Conservation (phyloP, 1,140 invertebrate genomes). For the Sinella curviseta region DNA sequence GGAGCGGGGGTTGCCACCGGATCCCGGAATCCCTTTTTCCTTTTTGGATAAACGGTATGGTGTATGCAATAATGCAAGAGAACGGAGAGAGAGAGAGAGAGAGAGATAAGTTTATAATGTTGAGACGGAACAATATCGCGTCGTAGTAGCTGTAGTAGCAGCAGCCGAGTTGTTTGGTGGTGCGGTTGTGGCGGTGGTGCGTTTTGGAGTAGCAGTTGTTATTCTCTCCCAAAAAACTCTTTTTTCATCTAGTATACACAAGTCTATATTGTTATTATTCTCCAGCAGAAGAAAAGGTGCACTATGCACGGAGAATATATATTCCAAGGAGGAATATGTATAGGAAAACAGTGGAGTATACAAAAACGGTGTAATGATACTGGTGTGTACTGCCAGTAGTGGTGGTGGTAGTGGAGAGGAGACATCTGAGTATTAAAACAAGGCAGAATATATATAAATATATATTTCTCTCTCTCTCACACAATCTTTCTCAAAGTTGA, state of each 20-base stretch:
- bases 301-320: not conserved
- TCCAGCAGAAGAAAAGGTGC: not conserved
- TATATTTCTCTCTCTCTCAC: constrained; percentile 2
- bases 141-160: not conserved
- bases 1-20: not conserved
- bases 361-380: not conserved
- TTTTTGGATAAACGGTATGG: constrained; percentile 19
- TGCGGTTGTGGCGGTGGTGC: not conserved
- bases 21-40: not conserved
- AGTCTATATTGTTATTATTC: not conserved
- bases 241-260: not conserved
- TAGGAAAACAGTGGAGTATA: not conserved
- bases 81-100: not conserved
- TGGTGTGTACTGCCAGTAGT: no score
- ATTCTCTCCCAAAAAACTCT: not conserved
- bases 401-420: constrained; percentile 12
- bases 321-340: not conserved
- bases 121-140: not conserved
- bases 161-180: not conserved
- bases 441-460: no score
- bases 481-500: not conserved
- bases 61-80: no score
- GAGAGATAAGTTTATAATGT: not conserved
- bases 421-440: not conserved
- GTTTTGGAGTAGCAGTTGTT: not conserved